Percentiles rank a stretch among this genome's conserved stretches.
phyloP scores from a whole-genome alignment of 1,140 invertebrate genomes.

The Drosophila littoralis region DNA sequence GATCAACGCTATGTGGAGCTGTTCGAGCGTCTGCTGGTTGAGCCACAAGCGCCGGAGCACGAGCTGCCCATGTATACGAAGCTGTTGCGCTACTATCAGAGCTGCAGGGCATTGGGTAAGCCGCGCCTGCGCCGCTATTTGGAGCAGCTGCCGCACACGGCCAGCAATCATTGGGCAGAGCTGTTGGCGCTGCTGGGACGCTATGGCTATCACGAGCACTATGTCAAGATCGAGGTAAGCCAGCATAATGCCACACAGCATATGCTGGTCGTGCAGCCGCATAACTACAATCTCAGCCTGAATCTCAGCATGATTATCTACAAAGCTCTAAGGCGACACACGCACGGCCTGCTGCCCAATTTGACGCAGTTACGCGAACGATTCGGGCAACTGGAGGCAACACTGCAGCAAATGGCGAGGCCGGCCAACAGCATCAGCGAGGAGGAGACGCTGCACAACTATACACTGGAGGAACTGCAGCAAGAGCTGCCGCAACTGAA shows the following conservation, averaged over 20 bases:
- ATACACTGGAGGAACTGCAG: constrained; percentile 42
- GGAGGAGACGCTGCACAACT: constrained; percentile 24
- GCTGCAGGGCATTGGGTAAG: constrained; percentile 33
- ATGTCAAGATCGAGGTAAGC: constrained; percentile 47
- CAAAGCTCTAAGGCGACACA: constrained; percentile 23
- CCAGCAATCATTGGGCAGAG: constrained; percentile 46
- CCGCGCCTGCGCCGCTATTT: constrained; percentile 46
- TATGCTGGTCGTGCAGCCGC: constrained; percentile 55
- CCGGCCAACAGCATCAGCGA: constrained; percentile 1
- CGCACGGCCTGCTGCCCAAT: constrained; percentile 5
- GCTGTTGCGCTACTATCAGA: constrained; percentile 54
- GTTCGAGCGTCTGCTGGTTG: constrained; percentile 26
- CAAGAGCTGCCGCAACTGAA: constrained; percentile 41
- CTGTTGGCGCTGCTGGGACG: constrained; percentile 53
- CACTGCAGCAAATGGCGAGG: not conserved
- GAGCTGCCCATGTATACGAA: constrained; percentile 47
- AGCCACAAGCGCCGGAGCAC: constrained; percentile 25
- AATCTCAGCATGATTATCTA: constrained; percentile 53
- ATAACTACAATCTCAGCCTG: constrained; percentile 54
- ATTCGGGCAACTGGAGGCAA: not conserved
- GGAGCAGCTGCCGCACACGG: constrained; percentile 29
- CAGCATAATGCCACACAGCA: constrained; percentile 61
- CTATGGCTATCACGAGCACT: constrained; percentile 65
- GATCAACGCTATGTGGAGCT: constrained; percentile 50
- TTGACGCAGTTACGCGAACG: constrained; percentile 13